These are phyloP conservation scores for Chaetops frenatus DNA, from an alignment of 2,113 vertebrate genomes.

Conservation along the genomic window DNA sequence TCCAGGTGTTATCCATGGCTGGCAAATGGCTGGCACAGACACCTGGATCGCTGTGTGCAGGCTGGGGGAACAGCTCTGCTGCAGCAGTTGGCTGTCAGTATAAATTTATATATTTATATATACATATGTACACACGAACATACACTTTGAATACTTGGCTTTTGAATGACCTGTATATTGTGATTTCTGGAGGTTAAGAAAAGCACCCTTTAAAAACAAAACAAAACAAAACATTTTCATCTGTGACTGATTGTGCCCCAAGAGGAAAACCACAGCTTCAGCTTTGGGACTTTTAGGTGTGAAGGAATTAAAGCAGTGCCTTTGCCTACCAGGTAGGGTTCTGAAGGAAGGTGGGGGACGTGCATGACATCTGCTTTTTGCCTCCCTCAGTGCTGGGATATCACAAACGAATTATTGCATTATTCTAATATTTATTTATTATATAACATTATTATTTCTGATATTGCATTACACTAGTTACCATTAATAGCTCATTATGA, in stretches of 20 bases:
- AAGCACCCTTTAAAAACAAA: neutral
- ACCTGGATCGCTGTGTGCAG: neutral
- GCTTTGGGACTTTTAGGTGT: neutral
- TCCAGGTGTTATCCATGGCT: neutral
- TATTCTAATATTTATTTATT: neutral
- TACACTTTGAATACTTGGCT: neutral
- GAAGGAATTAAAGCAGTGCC: neutral
- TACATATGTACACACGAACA: rapidly evolving
- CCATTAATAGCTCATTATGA: neutral
- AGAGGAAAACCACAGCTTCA: neutral
- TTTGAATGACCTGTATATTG: neutral
- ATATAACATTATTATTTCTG: neutral
- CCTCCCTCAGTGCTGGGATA: neutral
- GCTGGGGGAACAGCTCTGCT: neutral
- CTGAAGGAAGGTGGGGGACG: neutral
- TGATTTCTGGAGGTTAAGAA: neutral
- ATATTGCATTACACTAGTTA: neutral
- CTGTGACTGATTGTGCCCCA: neutral
- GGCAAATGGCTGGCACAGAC: neutral
- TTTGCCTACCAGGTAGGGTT: neutral
- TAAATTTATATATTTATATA: rapidly evolving
- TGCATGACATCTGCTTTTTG: neutral
- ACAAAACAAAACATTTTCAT: neutral
- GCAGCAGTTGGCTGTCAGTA: neutral
- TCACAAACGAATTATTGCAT: neutral